Base-by-base conservation (phyloP, 30 jellyfish, hydroid and myxozoan species). In the Aurelia aurita region DNA sequence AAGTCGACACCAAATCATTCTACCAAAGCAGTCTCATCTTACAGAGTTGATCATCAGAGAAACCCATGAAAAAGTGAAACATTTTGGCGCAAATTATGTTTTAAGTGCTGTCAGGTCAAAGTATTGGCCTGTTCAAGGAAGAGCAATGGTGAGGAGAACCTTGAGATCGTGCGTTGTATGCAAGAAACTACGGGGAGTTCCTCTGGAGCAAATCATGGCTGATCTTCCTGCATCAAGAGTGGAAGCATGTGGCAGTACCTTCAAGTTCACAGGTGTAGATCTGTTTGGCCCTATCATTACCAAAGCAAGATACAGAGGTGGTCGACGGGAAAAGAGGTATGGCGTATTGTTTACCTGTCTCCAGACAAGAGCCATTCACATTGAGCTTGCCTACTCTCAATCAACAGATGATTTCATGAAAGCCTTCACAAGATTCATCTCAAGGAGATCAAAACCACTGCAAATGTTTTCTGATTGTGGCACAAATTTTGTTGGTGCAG, bases 301-400 rank as follows among this genome's bases (percentile, higher is more conserved):
- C 25, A 72, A 31, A 76, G 76, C 85, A 35, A 29, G 64, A 69
- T 35, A 69, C 80, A 69, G 80, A 21, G 64, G 80, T 35, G 80
- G 80, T 35, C 20, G 73, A 20, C 88, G 72, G 58, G 85, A 73
- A 35, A 77, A 77, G 88, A 57, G 79, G 65, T 77, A 60, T 58
- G 63, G 77, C 35, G 71, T 58, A n/a, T 60, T 77, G 43, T 77
- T 77, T 34, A 77, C 88, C 53, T 77, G 88, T 77, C 26, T 55
- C 77, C 67, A 58, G 72, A 77, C 88, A 39, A 57, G 88, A 39
- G 88, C 88, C 49, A 49, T 77, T 59, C 78, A 77, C 88, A 57
- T 77, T 29, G 88, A 55, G 65, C 54, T 60, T 0, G 65, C 79
- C 21, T 55, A 58, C 65, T 77, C 88, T 10, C 76, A 47, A 28